A percentile compares a stretch with the other conserved stretches of the same genome.
Evolutionary conservation across 2,113 vertebrate genomes (phyloP).

Genomic region (Polyodon spathula): DNA sequence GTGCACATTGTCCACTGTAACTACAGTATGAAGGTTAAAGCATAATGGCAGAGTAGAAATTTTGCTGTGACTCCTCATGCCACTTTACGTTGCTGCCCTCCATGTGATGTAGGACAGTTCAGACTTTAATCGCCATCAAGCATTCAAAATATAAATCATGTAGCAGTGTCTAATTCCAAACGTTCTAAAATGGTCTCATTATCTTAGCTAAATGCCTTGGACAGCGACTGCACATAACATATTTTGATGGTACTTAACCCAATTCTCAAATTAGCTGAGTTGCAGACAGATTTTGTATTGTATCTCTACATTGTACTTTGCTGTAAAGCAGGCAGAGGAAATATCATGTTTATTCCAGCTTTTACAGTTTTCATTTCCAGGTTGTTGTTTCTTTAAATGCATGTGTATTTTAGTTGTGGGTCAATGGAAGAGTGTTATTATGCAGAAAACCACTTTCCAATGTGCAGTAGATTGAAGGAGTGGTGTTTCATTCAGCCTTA

Average conservation of each 20-base stretch:
- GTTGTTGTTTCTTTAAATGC: not conserved
- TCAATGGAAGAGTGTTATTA: not conserved
- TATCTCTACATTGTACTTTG: no score
- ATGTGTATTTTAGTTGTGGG: not conserved
- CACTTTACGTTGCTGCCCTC: not conserved
- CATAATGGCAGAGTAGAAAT: constrained; percentile 39
- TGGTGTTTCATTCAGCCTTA: constrained; percentile 1
- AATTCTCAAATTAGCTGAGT: no score
- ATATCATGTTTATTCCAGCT: no score
- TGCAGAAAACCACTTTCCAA: not conserved
- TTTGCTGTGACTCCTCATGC: constrained; percentile 24
- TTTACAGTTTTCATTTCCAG: no score
- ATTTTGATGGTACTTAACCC: no score
- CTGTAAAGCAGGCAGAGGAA: no score
- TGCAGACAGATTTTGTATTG: no score
- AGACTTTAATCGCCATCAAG: constrained; percentile 22
- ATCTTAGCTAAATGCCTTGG: no score
- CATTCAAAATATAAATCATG: constrained; percentile 12
- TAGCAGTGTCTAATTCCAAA: not conserved
- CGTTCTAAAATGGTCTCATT: no score
- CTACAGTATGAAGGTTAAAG: constrained; percentile 33
- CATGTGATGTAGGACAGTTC: constrained; percentile 13
- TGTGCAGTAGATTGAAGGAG: not conserved
- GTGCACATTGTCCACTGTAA: not conserved
- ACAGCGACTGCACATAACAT: no score